phyloP scores from a whole-genome alignment of 2,797 vertebrate genomes.

The Myoxocephalus aenaeus region DNA sequence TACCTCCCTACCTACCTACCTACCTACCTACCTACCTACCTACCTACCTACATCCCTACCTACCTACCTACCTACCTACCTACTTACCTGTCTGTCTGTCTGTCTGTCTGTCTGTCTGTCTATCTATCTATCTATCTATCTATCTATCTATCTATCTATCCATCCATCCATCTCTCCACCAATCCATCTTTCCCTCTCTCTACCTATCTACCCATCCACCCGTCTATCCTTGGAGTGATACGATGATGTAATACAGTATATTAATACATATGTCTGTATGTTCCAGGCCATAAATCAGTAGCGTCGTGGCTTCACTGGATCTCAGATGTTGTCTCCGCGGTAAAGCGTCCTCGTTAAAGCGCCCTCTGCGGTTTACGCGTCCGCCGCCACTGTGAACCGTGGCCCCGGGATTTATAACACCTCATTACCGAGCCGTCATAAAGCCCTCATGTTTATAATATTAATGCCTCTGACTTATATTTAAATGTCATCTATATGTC shows the following conservation, averaged over 20 bases:
- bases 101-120: background rate
- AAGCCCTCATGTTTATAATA: constrained; percentile 76
- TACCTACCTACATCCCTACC: background rate
- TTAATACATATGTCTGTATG: constrained; percentile 6
- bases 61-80: background rate
- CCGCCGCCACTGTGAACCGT: constrained; percentile 51
- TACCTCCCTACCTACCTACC: rapidly evolving
- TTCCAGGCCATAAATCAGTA: constrained; percentile 40
- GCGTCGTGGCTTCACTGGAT: constrained; percentile 18
- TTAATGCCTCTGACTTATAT: constrained; percentile 76
- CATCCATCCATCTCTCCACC: rapidly evolving
- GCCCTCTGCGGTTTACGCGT: constrained; percentile 61
- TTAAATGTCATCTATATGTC: constrained; percentile 72
- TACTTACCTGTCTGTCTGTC: too few species aligned
- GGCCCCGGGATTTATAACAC: constrained; percentile 71
- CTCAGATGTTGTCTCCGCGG: constrained; percentile 41
- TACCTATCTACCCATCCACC: background rate
- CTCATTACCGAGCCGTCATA: constrained; percentile 74
- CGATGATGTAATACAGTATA: background rate
- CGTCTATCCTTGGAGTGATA: background rate
- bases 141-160: background rate
- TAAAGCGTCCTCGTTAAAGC: constrained; percentile 70
- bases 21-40: rapidly evolving
- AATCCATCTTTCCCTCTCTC: background rate
- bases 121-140: background rate